phyloP scores from a whole-genome alignment of 2,888 invertebrate genomes.

The Hydraecia micacea region DNA sequence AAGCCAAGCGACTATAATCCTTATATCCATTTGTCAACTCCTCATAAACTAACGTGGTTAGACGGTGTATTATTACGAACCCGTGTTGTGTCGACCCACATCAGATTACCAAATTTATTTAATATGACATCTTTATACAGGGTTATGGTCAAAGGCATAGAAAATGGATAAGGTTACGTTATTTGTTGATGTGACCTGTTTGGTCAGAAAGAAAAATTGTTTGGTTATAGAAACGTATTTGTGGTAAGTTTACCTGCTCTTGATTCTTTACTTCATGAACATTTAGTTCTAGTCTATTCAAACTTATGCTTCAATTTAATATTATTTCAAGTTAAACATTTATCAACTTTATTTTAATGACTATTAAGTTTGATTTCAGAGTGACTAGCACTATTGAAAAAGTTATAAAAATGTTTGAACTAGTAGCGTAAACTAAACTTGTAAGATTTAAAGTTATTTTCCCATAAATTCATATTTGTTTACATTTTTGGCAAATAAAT shows the following conservation, averaged over 20 bases:
- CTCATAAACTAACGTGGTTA: slow-evolving; percentile 37
- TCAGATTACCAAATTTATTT: slow-evolving; percentile 60
- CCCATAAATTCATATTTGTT: no score
- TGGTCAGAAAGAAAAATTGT: slow-evolving; percentile 16
- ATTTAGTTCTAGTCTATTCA: background rate
- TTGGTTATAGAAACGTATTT: background rate
- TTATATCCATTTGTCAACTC: slow-evolving; percentile 35
- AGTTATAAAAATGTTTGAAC: no score
- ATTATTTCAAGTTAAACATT: no score
- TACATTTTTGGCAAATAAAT: no score
- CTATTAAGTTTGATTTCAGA: no score
- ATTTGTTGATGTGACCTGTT: slow-evolving; percentile 28
- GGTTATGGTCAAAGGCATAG: slow-evolving; percentile 11
- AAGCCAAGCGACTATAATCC: slow-evolving; percentile 31
- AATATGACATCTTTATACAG: slow-evolving; percentile 51
- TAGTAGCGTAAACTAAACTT: no score
- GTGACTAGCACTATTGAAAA: no score
- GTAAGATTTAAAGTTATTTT: no score
- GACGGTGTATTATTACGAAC: slow-evolving; percentile 37
- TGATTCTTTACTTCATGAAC: background rate
- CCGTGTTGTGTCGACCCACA: slow-evolving; percentile 50
- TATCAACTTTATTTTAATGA: no score
- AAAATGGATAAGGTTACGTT: slow-evolving; percentile 5
- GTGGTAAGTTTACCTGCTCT: background rate
- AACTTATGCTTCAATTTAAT: no score